Conservation (phyloP, 2,113 vertebrate species). For the Tringa solitaria region DNA sequence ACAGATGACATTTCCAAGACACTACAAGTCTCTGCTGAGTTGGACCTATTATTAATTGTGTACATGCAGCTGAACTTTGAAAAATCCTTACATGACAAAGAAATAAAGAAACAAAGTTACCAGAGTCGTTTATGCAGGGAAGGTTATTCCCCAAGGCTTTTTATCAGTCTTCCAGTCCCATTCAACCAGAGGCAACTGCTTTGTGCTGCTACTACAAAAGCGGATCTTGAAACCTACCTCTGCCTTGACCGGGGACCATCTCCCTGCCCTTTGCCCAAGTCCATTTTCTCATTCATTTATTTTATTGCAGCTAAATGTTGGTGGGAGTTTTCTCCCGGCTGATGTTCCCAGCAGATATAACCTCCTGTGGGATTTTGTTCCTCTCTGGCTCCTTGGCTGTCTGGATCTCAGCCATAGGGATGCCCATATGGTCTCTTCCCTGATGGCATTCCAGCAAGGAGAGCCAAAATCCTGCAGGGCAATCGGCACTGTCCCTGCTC, state of each 20-base stretch:
- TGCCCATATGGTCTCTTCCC: background rate
- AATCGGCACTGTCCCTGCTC: background rate
- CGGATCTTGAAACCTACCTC: background rate
- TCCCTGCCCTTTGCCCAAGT: background rate
- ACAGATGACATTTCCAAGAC: conserved; percentile 12
- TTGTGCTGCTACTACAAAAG: background rate
- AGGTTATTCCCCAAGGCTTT: background rate
- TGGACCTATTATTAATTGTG: background rate
- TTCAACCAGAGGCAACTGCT: background rate
- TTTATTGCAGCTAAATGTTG: background rate
- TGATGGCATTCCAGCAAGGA: background rate
- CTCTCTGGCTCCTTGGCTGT: background rate
- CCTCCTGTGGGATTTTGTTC: background rate
- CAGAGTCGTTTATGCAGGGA: background rate
- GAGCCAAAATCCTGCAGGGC: background rate
- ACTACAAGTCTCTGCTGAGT: background rate
- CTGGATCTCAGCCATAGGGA: background rate
- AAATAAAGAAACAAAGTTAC: background rate
- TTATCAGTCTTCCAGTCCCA: background rate
- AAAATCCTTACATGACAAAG: background rate
- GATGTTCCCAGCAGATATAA: background rate
- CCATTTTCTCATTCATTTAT: background rate
- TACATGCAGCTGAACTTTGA: background rate
- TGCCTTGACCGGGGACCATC: background rate
- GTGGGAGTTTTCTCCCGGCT: background rate